Conservation (phyloP, 2,888 invertebrate species). For the Morpho helenor region DNA sequence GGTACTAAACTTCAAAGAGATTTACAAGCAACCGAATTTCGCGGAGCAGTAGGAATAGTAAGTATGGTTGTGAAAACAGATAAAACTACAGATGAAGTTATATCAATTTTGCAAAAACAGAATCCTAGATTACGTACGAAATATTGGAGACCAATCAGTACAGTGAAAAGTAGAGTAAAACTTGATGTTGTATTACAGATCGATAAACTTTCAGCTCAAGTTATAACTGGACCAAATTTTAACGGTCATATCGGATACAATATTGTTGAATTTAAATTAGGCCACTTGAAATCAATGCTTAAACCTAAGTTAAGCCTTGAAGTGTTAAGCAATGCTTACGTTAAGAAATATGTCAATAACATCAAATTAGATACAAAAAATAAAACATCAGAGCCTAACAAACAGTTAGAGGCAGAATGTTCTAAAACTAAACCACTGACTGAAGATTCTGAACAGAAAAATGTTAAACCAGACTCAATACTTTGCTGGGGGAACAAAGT, state of each 20-base stretch:
- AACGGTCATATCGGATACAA: conserved; percentile 45
- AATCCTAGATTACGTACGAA: conserved; percentile 63
- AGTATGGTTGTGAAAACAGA: conserved; percentile 54
- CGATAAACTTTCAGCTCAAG: conserved; percentile 64
- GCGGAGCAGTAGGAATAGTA: conserved; percentile 68
- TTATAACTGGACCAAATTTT: conserved; percentile 50
- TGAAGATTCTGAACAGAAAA: conserved; percentile 11
- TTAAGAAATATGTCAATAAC: conserved; percentile 23
- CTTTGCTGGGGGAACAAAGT: conserved; percentile 20
- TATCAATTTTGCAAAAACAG: conserved; percentile 48
- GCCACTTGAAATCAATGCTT: conserved; percentile 55
- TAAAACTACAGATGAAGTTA: conserved; percentile 50
- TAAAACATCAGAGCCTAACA: neutral
- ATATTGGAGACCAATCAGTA: conserved; percentile 63
- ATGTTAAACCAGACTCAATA: too few species aligned
- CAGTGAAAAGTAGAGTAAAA: conserved; percentile 44
- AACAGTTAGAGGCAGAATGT: neutral
- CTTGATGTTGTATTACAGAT: conserved; percentile 61
- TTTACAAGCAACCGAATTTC: conserved; percentile 60
- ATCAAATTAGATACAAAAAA: neutral
- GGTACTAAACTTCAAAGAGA: conserved; percentile 42
- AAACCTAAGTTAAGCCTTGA: conserved; percentile 50
- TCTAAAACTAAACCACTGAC: conserved; percentile 6
- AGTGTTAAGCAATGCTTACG: conserved; percentile 37
- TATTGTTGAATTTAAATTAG: conserved; percentile 53